phyloP scores from a whole-genome alignment of 2,888 invertebrate species.

The Nineta flava region DNA sequence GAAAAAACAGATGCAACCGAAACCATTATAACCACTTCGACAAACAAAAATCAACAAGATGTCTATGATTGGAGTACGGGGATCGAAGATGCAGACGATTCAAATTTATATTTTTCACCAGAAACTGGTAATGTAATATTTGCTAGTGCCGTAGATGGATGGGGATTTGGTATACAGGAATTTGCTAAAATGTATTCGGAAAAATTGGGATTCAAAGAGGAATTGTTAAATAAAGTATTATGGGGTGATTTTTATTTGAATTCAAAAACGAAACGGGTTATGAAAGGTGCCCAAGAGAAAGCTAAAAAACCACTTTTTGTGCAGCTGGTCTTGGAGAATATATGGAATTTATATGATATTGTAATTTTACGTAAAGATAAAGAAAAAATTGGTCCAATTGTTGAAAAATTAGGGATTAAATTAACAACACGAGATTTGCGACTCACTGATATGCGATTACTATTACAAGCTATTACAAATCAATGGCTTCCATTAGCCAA shows the following conservation, averaged over 20 bases:
- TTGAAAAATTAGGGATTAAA: slow-evolving; percentile 62
- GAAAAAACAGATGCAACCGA: slow-evolving; percentile 48
- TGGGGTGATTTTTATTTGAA: slow-evolving; percentile 94
- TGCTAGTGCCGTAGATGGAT: slow-evolving; percentile 90
- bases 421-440: slow-evolving; percentile 59
- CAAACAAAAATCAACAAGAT: slow-evolving; percentile 8
- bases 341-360: slow-evolving; percentile 81
- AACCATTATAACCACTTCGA: slow-evolving; percentile 13
- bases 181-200: slow-evolving; percentile 65
- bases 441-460: slow-evolving; percentile 59
- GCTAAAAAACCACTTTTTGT: slow-evolving; percentile 88
- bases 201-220: slow-evolving; percentile 50
- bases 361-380: slow-evolving; percentile 60
- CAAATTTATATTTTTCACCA: slow-evolving; percentile 83
- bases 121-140: slow-evolving; percentile 92
- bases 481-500: slow-evolving; percentile 82
- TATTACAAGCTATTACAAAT: slow-evolving; percentile 65
- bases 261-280: slow-evolving; percentile 63
- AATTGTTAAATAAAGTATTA: slow-evolving; percentile 58
- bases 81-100: slow-evolving; percentile 70
- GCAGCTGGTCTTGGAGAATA: slow-evolving; percentile 77
- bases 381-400: slow-evolving; percentile 51
- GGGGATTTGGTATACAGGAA: slow-evolving; percentile 69
- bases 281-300: slow-evolving; percentile 80
- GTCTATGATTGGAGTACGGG: slow-evolving; percentile 62